Conservation (phyloP, 2,797 vertebrate species). For the Antrozous pallidus region DNA sequence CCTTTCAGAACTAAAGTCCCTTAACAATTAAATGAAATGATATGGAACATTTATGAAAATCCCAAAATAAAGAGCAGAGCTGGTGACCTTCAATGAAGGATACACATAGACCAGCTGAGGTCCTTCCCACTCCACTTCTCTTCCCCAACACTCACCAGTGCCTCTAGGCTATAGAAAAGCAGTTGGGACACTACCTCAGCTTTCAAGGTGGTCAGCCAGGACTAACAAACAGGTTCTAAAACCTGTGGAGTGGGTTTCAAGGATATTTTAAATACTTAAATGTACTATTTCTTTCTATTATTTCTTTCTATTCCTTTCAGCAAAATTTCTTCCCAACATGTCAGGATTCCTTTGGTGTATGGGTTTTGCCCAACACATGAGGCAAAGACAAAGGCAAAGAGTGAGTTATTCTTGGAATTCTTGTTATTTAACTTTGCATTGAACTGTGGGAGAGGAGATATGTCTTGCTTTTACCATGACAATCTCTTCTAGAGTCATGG, state of each 20-base stretch:
- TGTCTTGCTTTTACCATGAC: constrained; percentile 86
- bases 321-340: constrained; percentile 64
- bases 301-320: constrained; percentile 64
- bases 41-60: not conserved
- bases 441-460: constrained; percentile 87
- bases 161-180: not conserved
- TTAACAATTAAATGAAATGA: constrained; percentile 7
- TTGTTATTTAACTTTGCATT: constrained; percentile 92
- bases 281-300: not conserved
- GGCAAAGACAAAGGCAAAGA: constrained; percentile 66
- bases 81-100: not conserved
- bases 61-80: not conserved
- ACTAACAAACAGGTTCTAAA: not conserved
- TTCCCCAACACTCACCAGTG: too few species aligned
- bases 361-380: constrained; percentile 70
- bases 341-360: constrained; percentile 77
- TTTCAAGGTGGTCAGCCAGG: not conserved
- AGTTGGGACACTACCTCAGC: not conserved
- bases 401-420: constrained; percentile 68
- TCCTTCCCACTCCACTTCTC: not conserved
- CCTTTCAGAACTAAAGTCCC: not conserved
- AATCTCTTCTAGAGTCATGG: constrained; percentile 83
- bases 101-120: not conserved
- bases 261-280: not conserved
- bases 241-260: not conserved